Conservation (phyloP, 2,797 vertebrate genomes). For the Ambastaia sidthimunki region DNA sequence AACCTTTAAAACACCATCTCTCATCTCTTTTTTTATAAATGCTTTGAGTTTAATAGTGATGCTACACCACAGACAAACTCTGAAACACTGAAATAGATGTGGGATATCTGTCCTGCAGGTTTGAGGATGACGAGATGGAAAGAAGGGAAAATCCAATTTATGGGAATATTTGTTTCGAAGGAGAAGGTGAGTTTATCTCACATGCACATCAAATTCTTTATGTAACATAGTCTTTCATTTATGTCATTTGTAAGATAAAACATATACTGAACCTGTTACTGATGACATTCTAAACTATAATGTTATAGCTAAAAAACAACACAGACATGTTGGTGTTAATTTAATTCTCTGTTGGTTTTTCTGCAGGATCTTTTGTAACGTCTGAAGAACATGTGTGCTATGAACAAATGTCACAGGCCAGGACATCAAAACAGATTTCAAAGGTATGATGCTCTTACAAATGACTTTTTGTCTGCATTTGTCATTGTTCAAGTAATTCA, state of each 20-base stretch:
- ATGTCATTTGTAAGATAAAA: not conserved
- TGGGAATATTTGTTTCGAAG: constrained; percentile 74
- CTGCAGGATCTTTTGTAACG: constrained; percentile 37
- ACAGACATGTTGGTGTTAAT: not conserved
- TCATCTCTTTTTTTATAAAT: too few species aligned
- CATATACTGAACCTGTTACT: not conserved
- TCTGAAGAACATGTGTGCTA: constrained; percentile 59
- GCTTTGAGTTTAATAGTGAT: not conserved
- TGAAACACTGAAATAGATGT: not conserved
- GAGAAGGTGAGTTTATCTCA: constrained; percentile 62
- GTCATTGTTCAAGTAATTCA: not conserved
- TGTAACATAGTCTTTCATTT: not conserved
- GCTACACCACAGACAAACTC: not conserved
- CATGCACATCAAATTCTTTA: constrained; percentile 1
- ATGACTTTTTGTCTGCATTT: not conserved
- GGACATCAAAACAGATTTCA: constrained; percentile 20
- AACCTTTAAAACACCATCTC: too few species aligned
- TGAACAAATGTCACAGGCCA: constrained; percentile 69
- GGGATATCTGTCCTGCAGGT: constrained; percentile 41
- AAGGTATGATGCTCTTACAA: constrained; percentile 39
- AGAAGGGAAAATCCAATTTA: constrained; percentile 80
- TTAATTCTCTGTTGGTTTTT: constrained; percentile 11
- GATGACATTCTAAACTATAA: not conserved
- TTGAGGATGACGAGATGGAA: constrained; percentile 59
- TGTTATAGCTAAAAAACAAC: not conserved